A percentile compares a stretch with the other conserved stretches of the same genome.
These are phyloP conservation scores for Aythya baeri DNA, from an alignment of 2,113 vertebrate species.

Conservation along the genomic window DNA sequence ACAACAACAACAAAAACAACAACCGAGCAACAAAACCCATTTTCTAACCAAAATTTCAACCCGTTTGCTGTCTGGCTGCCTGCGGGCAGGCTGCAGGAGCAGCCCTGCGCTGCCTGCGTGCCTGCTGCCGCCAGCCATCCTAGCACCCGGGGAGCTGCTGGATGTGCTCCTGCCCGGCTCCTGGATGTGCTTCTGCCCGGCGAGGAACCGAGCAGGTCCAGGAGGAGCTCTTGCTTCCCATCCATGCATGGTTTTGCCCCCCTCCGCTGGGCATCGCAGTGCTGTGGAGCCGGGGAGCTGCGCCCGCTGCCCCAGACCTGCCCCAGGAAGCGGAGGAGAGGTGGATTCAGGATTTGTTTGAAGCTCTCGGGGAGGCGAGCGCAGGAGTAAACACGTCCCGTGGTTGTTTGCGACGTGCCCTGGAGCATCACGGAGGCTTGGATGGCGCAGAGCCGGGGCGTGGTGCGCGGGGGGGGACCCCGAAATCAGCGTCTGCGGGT, in stretches of 20 bases:
- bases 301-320: not conserved
- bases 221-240: not conserved
- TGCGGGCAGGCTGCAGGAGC: not conserved
- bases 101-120: not conserved
- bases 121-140: not conserved
- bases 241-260: not conserved
- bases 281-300: not conserved
- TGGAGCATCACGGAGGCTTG: not conserved
- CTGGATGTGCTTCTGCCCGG: not conserved
- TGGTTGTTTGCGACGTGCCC: slow-evolving; percentile 12
- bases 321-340: not conserved
- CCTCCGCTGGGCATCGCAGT: not conserved
- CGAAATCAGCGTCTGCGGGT: not conserved
- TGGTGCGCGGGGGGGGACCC: not conserved
- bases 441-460: rapidly evolving
- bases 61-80: not conserved
- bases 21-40: not conserved
- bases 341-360: not conserved
- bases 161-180: not conserved
- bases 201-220: not conserved
- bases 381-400: slow-evolving; percentile 45
- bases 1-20: not conserved
- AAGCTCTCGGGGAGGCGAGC: not conserved
- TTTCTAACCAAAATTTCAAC: slow-evolving; percentile 14
- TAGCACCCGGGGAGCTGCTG: not conserved